Conservation (phyloP, 1,140 invertebrate species). For the Drosophila trapezifrons region DNA sequence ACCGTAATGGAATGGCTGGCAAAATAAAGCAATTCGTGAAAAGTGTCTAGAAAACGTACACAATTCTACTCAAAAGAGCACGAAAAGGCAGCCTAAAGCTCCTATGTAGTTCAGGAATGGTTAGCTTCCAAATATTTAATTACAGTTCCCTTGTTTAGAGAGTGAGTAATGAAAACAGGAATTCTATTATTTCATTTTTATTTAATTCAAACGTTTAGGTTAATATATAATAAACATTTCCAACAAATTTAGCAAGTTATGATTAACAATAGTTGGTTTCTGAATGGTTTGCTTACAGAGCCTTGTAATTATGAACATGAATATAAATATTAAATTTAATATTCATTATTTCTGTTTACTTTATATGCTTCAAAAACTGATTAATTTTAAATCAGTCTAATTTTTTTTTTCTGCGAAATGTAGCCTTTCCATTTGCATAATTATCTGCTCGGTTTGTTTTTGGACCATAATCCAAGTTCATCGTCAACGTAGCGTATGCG, state of each 20-base stretch:
- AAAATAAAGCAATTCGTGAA: slow-evolving; percentile 8
- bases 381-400: slow-evolving; percentile 4
- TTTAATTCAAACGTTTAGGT: too few species aligned
- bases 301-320: too few species aligned
- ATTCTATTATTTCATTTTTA: neutral
- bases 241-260: too few species aligned
- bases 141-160: too few species aligned
- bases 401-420: neutral
- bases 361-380: neutral
- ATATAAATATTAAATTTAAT: too few species aligned
- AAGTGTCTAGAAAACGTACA: neutral
- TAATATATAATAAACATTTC: too few species aligned
- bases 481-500: slow-evolving; percentile 51
- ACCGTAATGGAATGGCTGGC: slow-evolving; percentile 8
- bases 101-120: neutral
- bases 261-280: too few species aligned
- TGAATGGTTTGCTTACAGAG: too few species aligned
- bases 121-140: neutral
- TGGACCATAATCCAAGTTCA: slow-evolving; percentile 32
- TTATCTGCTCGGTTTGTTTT: slow-evolving; percentile 12
- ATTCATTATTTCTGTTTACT: neutral
- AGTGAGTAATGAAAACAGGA: neutral
- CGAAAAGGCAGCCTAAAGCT: neutral
- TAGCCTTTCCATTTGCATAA: slow-evolving; percentile 26
- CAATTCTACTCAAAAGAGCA: neutral